Base-by-base conservation (phyloP, 1,140 invertebrate genomes). In the Theocolax elegans region DNA sequence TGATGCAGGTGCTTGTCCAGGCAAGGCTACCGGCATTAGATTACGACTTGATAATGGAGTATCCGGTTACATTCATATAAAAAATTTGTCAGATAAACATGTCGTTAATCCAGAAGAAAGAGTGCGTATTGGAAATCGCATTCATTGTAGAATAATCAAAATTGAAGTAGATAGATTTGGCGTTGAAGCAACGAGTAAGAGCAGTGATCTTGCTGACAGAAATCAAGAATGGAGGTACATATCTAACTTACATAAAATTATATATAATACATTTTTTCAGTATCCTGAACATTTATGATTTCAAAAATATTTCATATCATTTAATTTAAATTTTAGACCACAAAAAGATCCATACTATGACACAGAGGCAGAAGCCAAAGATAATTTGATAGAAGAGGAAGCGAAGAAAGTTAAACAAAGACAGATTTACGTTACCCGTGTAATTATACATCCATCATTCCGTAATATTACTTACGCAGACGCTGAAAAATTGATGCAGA, bases 391-490 rank as follows among this genome's bases (percentile, higher is more conserved):
- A 49, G 94, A 96, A 75, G 91, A 92, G 62, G 94, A 97, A 54
- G 89, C 91, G 7, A 95, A 94, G 75, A 94, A 96, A 78, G 85
- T 91, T 6, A 93, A 94, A 79, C 88, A 92, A 77, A 85, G 92
- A 42, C 90, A 93, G 83, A 94, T 92, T 49, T 97, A 94, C 81
- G 92, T 97, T 0, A 99, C 98, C 76, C 89, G 98, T 8, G 97
- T 99, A 0, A 99, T 99, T 66, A 94, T 97, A 17, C 98, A 99
- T 88, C 97, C 97, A 0, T 92, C 94, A 0, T 99, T 99, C 87
- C 94, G 98, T 74, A 99, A 99, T 81, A 96, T 99, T 71, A 94
- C 94, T 12, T 99, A 93, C 81, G 90, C 91, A 0, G 95, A 99
- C 79, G 94, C 95, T 1, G 95, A 98, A 76, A 95, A 95, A 79